Percentiles rank a stretch among this genome's conserved stretches.
phyloP scores from a whole-genome alignment of 2,797 vertebrate species.

The Pseudotriccus pelzelni region DNA sequence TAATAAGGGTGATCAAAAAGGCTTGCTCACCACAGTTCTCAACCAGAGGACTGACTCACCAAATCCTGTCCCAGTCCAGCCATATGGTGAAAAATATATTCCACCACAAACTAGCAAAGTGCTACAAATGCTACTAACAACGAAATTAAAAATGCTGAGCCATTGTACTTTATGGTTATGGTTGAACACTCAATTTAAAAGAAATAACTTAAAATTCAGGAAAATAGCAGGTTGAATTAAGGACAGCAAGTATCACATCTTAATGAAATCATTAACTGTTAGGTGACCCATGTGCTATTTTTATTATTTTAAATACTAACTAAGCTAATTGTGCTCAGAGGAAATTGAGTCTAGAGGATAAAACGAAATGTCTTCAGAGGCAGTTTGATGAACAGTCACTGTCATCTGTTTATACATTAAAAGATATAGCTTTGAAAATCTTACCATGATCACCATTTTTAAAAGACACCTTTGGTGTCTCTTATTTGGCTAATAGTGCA shows the following conservation, averaged over 20 bases:
- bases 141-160: background rate
- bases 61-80: background rate
- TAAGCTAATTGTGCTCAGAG: slow-evolving; percentile 28
- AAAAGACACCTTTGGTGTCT: background rate
- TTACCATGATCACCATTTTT: background rate
- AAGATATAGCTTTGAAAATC: background rate
- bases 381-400: background rate
- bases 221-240: background rate
- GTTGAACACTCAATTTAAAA: background rate
- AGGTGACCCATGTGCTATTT: background rate
- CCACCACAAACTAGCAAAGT: background rate
- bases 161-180: background rate
- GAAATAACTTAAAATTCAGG: background rate
- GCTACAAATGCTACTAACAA: background rate
- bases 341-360: background rate
- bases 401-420: background rate
- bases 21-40: background rate
- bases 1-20: background rate
- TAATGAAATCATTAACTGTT: slow-evolving; percentile 22
- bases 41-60: background rate
- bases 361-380: background rate
- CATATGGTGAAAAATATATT: background rate
- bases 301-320: slow-evolving; percentile 28
- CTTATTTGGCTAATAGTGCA: background rate
- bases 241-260: background rate